These are phyloP conservation scores for Lasioglossum zephyrum DNA, from an alignment of 2,888 invertebrate genomes.

Conservation along the genomic window DNA sequence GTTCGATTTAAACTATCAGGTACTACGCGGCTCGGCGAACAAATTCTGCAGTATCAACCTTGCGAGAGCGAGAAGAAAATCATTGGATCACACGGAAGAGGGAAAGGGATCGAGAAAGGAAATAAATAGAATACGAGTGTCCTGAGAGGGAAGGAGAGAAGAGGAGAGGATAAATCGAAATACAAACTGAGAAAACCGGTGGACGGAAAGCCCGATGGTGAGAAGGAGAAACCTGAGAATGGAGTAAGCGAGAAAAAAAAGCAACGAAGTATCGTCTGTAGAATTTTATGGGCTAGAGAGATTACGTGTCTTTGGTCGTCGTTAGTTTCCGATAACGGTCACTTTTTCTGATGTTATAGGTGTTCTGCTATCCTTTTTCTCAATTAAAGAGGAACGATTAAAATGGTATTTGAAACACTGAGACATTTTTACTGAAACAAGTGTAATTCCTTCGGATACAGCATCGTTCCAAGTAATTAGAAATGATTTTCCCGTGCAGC, in stretches of 20 bases:
- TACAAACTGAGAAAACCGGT: neutral
- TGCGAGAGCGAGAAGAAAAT: constrained; percentile 25
- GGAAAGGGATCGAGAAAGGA: neutral
- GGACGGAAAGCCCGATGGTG: neutral
- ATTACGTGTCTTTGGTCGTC: constrained; percentile 43
- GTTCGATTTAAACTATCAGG: constrained; percentile 76
- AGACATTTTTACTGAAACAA: neutral
- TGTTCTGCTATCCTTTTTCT: neutral
- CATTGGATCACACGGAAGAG: neutral
- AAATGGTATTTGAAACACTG: neutral
- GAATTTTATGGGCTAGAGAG: constrained; percentile 53
- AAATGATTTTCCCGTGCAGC: neutral
- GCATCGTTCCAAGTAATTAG: neutral
- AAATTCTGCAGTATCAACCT: constrained; percentile 49
- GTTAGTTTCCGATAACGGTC: constrained; percentile 36
- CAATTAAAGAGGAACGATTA: neutral
- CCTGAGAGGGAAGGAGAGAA: neutral
- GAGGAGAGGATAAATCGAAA: constrained; percentile 23
- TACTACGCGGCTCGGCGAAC: constrained; percentile 63
- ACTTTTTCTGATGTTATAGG: constrained; percentile 16
- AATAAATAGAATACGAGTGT: constrained; percentile 1
- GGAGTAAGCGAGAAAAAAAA: constrained; percentile 2
- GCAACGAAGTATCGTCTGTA: constrained; percentile 28
- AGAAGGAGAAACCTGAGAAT: constrained; percentile 3
- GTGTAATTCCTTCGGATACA: neutral